Base-by-base conservation (phyloP, 2,797 vertebrate species). In the Alca torda region DNA sequence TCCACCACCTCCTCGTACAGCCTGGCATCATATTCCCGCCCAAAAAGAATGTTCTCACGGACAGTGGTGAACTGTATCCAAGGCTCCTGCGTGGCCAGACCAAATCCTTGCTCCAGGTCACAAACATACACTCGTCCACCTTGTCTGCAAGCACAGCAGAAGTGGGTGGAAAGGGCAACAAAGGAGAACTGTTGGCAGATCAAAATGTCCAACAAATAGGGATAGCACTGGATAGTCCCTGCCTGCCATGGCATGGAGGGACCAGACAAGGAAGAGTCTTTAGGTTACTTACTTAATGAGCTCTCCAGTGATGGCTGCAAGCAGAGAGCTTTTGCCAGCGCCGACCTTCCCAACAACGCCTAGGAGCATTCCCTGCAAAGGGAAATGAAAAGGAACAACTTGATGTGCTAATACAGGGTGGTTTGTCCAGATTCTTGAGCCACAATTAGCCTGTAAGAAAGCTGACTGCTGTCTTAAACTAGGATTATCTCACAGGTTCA, bases 41-140 rank as follows among this genome's bases (percentile, higher is more conserved):
- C 99, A 91, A 99, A 99, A 91, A 99, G 98, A 93, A 99, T 99
- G 97, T 99, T 99, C 96, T 99, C 98, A 41, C 98, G 98, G 43
- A 99, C 98, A 31, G 99, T 98, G 67, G 98, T 98, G 68, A 99
- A 99, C 97, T 99, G 99, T 96, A 99, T 99, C 99, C 99, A 99
- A 28, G 99, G 98, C 90, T 99, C 99, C 98, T 99, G 99, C 9
- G 98, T 96, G 23, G 98, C 98, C 91, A 99, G 97, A 46, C 99
- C 99, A 56, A 99, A 99, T 84, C 99, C 99, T 43, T 93, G 94
- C 84, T 98, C 98, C 95, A 98, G 97, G 68, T 98, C 98, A 31
- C 97, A 97, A 17, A 99, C 97, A 8, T 98, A 98, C 26, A 99
- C 95, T 53, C 51, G 98, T 8, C 99, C 99, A 23, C 95, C 96